These are phyloP conservation scores for Lasius platythorax DNA, from an alignment of 2,888 invertebrate species.

Conservation along the genomic window DNA sequence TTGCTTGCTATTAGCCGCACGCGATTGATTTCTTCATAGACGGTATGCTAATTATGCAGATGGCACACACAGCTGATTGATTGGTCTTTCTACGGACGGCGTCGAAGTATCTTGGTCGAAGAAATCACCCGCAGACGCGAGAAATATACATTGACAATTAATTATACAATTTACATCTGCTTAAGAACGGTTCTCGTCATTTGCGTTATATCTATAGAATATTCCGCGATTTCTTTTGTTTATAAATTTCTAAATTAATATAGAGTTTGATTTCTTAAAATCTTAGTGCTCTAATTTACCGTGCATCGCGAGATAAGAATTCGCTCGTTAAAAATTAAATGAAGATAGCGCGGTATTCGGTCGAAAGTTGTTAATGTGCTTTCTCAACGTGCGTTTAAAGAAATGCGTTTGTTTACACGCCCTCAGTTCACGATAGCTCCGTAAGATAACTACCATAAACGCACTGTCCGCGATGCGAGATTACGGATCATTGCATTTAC, in stretches of 20 bases:
- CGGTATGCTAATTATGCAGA: conserved; percentile 31
- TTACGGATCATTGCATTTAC: conserved; percentile 5
- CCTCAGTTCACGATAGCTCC: background rate
- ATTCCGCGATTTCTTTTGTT: background rate
- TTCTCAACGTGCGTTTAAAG: background rate
- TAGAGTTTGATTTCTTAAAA: background rate
- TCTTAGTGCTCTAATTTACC: background rate
- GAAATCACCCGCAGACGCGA: background rate
- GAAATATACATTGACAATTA: background rate
- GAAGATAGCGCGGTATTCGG: background rate
- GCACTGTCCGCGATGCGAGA: background rate
- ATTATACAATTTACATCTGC: background rate
- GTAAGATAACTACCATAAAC: background rate
- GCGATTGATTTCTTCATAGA: conserved; percentile 30
- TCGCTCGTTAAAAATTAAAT: background rate
- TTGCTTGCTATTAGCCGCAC: conserved; percentile 25
- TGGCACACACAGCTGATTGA: conserved; percentile 24
- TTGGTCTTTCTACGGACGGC: background rate
- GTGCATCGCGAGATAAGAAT: background rate
- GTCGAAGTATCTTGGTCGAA: background rate
- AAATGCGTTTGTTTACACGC: conserved; percentile 29
- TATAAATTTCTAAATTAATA: background rate
- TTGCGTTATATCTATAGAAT: background rate
- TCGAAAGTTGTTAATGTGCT: conserved; percentile 8
- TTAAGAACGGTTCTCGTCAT: background rate